phyloP scores from a whole-genome alignment of 1,140 invertebrate genomes.

The Diploscapter pachys region DNA sequence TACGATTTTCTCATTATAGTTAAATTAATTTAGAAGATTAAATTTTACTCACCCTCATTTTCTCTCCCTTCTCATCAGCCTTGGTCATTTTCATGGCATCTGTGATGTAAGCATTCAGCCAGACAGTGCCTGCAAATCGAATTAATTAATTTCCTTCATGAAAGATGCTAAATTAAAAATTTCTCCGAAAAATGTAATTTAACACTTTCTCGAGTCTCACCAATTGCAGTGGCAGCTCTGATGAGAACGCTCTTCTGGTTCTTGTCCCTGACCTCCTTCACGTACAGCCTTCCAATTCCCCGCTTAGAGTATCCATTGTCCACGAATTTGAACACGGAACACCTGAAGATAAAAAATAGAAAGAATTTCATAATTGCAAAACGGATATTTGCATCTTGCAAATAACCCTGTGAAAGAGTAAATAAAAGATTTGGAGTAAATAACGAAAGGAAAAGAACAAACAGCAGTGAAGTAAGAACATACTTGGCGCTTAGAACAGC shows the following conservation, averaged over 20 bases:
- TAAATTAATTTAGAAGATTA: no score
- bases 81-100: conserved; percentile 19
- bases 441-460: no score
- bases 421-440: not conserved
- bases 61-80: conserved; percentile 25
- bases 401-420: not conserved
- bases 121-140: conserved; percentile 12
- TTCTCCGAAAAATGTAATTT: not conserved
- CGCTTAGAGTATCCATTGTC: conserved; percentile 22
- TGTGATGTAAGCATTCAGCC: conserved; percentile 22
- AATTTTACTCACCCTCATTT: not conserved
- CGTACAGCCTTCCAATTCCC: conserved; percentile 24
- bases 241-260: conserved; percentile 13
- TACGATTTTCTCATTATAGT: no score
- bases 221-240: conserved; percentile 21
- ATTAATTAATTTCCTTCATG: not conserved
- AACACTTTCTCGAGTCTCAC: not conserved
- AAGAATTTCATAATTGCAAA: not conserved
- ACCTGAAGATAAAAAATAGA: conserved; percentile 11
- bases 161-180: not conserved
- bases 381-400: not conserved
- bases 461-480: not conserved
- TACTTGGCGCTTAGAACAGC: conserved; percentile 16
- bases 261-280: conserved; percentile 23
- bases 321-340: conserved; percentile 22